A percentile compares a stretch with the other conserved stretches of the same genome.
Conservation (phyloP, 2,113 vertebrate species). For the Cynopterus brachyotis region DNA sequence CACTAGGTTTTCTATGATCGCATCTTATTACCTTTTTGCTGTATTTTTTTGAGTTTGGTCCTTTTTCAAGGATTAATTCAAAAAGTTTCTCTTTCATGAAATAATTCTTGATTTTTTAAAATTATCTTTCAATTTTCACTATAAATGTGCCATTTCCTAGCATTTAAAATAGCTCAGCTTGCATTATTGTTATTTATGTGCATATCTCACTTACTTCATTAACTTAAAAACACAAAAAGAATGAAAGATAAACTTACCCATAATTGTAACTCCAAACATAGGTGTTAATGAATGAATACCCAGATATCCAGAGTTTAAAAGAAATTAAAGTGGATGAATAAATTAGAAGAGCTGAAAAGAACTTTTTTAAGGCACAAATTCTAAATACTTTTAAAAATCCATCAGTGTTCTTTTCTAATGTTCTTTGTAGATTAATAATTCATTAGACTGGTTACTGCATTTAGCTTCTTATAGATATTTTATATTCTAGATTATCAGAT, state of each 20-base stretch:
- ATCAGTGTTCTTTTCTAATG: neutral
- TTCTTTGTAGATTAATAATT: neutral
- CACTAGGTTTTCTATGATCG: neutral
- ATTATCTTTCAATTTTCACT: neutral
- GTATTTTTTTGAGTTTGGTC: neutral
- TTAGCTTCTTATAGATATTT: neutral
- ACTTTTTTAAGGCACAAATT: neutral
- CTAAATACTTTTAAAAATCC: neutral
- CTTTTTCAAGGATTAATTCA: neutral
- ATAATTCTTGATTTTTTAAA: neutral
- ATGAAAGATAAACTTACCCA: neutral
- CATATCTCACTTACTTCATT: neutral
- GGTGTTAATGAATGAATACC: neutral
- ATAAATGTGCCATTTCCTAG: neutral
- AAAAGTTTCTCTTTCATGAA: neutral
- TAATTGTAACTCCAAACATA: neutral
- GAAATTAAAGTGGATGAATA: neutral
- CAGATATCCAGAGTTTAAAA: neutral
- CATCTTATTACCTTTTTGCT: neutral
- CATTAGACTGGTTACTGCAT: neutral
- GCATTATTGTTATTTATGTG: neutral
- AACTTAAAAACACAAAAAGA: neutral
- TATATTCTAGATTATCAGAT: conserved; percentile 11
- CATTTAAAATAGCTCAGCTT: neutral
- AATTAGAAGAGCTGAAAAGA: neutral